Evolutionary conservation across 1,140 invertebrate genomes (phyloP), one percentile per base, ranked within the genome.

Genomic region (Aplysia californica): DNA sequence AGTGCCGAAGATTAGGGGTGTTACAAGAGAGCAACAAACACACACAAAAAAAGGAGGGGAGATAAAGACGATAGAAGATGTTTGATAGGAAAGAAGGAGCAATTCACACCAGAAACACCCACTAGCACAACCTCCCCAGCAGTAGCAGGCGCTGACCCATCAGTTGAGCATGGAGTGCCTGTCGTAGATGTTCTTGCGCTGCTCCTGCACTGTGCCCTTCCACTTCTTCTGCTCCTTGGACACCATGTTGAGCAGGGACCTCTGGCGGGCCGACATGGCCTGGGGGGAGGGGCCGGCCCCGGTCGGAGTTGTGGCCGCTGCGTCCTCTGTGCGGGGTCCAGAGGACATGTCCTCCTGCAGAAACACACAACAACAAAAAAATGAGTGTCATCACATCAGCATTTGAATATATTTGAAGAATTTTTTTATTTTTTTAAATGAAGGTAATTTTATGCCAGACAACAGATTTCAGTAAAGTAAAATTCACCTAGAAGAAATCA

Each of bases 151-250:
- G 3, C 35, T 10, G 58, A 1, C 3, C 15, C 15, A 3, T 88
- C 92, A 99, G 91, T 99, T 99, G 31, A 99, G 92, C 96, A 99
- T 98, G 10, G 96, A 98, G 90, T 99, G 97, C 75, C 95, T 92
- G 89, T 98, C 96, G 87, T 99, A 99, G 87, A 99, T 99, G 90
- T 98, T 98, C 82, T 94, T 93, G 70, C 98, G 91, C 88, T 99
- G 98, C 87, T 99, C 97, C 79, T 96, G 94, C 0, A 99, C 97
- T 91, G 98, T 96, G 36, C 94, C 92, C 89, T 98, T 98, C 98
- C 98, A 99, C 88, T 97, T 97, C 87, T 97, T 95, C 90, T 98
- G 97, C 86, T 98, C 96, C 85, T 97, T 95, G 1, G 96, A 96
- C 35, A 99, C 96, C 66, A 96, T 92, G 89, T 98, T 98, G 1